Evolutionary conservation across 2,797 vertebrate genomes (phyloP).

Genomic region (Avahi laniger): DNA sequence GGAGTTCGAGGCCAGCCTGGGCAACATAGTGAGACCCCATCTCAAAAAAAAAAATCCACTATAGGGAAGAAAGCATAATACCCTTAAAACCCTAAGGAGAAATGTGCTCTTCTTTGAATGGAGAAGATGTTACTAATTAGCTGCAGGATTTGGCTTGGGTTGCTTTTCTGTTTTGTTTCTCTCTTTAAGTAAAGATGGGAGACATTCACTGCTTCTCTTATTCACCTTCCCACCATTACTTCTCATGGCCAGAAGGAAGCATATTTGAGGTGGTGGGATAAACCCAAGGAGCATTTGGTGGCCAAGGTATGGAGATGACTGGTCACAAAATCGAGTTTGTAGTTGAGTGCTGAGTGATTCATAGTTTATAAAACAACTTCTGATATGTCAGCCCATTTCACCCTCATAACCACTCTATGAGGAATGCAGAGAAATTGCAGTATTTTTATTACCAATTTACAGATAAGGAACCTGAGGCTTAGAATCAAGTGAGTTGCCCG

Average conservation of each 20-base stretch:
- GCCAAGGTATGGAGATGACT: neutral
- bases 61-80: neutral
- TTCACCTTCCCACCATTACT: neutral
- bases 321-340: neutral
- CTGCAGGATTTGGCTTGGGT: neutral
- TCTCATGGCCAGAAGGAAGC: neutral
- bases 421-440: neutral
- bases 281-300: neutral
- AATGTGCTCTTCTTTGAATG: neutral
- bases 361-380: neutral
- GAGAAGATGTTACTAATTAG: neutral
- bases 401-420: neutral
- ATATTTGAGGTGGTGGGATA: neutral
- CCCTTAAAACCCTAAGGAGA: neutral
- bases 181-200: neutral
- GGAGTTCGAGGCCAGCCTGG: neutral
- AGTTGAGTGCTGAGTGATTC: neutral
- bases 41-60: too few species aligned
- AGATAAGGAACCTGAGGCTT: neutral
- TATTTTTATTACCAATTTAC: constrained; percentile 1
- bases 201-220: neutral
- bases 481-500: neutral
- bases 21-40: neutral
- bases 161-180: neutral
- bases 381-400: neutral